These are phyloP conservation scores for Intellagama lesueurii DNA, from an alignment of 2,797 vertebrate species.

Conservation along the genomic window DNA sequence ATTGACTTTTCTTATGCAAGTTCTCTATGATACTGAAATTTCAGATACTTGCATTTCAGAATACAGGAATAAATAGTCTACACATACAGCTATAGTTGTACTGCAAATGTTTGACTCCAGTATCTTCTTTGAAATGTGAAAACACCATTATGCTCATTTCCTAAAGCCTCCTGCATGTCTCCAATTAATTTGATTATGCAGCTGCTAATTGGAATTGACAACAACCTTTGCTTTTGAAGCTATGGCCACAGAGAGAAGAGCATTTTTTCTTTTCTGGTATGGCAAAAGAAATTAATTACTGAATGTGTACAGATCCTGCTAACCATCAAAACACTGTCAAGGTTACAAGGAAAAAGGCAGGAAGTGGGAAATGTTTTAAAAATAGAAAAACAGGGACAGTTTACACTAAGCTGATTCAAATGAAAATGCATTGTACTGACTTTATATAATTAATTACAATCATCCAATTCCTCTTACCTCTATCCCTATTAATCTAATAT, in stretches of 20 bases:
- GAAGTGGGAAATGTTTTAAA: not conserved
- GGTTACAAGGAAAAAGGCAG: not conserved
- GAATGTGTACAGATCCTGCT: not conserved
- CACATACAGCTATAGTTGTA: not conserved
- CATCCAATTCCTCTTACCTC: not conserved
- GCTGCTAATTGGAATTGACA: constrained; percentile 35
- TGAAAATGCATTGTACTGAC: not conserved
- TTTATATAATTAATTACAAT: not conserved
- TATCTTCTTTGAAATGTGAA: not conserved
- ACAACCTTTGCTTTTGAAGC: constrained; percentile 11
- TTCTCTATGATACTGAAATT: not conserved
- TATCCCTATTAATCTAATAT: not conserved
- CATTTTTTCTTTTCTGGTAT: not conserved
- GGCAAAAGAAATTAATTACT: not conserved
- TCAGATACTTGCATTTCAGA: not conserved
- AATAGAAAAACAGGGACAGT: not conserved
- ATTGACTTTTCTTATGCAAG: not conserved
- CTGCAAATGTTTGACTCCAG: not conserved
- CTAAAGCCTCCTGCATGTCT: not conserved
- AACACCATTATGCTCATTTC: constrained; percentile 5
- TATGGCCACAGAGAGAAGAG: not conserved
- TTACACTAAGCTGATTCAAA: not conserved
- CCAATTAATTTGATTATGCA: constrained; percentile 2
- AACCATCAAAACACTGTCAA: not conserved
- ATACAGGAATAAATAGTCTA: not conserved